phyloP scores from a whole-genome alignment of 1,140 invertebrate species.

The Bemisia tabaci region DNA sequence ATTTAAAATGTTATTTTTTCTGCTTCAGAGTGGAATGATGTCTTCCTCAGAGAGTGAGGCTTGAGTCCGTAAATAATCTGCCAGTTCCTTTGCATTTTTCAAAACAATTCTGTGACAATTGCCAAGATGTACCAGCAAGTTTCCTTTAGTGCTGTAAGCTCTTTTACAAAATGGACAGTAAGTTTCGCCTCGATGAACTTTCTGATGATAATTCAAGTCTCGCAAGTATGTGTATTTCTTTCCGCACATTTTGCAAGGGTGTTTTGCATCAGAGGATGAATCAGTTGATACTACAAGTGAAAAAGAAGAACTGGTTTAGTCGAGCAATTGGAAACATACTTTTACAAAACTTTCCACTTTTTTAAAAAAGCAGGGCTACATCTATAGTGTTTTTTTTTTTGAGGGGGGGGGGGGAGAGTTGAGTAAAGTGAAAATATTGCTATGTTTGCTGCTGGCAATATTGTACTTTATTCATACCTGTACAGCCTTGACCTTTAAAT shows the following conservation, averaged over 20 bases:
- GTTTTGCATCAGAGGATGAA: background rate
- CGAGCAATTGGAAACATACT: too few relatives aligned
- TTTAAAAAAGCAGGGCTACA: too few relatives aligned
- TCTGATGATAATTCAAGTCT: background rate
- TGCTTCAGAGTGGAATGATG: background rate
- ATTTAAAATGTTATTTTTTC: too few relatives aligned
- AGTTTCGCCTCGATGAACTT: background rate
- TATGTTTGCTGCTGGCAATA: too few relatives aligned
- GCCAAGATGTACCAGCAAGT: background rate
- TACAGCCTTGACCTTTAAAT: too few relatives aligned
- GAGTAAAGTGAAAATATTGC: too few relatives aligned
- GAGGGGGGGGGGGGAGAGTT: too few relatives aligned
- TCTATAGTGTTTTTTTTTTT: too few relatives aligned
- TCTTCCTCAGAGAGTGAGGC: background rate
- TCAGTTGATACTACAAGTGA: too few relatives aligned
- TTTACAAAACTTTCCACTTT: too few relatives aligned
- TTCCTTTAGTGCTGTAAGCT: background rate
- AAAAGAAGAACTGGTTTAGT: too few relatives aligned
- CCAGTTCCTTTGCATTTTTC: background rate
- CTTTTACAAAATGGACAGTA: background rate
- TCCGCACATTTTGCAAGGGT: background rate
- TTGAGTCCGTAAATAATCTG: background rate
- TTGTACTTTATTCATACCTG: too few relatives aligned
- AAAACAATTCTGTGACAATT: background rate
- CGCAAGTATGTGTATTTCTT: background rate